A percentile compares a stretch with the other conserved stretches of the same genome.
Evolutionary conservation across 1,140 invertebrate species (phyloP).

Genomic region (Danaus melanippus): DNA sequence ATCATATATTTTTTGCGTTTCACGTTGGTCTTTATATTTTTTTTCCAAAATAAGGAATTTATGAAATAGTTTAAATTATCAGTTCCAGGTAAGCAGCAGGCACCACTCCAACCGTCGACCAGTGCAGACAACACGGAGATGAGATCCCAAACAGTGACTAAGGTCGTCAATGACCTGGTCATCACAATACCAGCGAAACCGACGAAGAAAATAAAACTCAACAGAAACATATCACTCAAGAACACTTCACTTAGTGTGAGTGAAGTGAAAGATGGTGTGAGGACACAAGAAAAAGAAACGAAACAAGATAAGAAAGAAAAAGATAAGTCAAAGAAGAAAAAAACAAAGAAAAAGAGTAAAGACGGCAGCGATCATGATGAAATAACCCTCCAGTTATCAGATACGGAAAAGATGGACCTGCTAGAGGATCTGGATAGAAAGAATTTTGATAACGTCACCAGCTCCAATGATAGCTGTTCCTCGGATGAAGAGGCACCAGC

Average conservation of each 20-base stretch:
- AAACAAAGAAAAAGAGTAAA: slow-evolving; percentile 36
- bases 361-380: slow-evolving; percentile 61
- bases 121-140: too few species aligned
- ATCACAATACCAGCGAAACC: slow-evolving; percentile 47
- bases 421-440: slow-evolving; percentile 57
- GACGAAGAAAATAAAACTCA: slow-evolving; percentile 61
- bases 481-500: too few species aligned
- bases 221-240: slow-evolving; percentile 37
- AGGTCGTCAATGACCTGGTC: slow-evolving; percentile 46
- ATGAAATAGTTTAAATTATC: slow-evolving; percentile 10
- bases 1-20: not conserved
- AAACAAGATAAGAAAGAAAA: slow-evolving; percentile 35
- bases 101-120: slow-evolving; percentile 14
- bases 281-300: slow-evolving; percentile 16
- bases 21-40: not conserved
- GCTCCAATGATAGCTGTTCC: slow-evolving; percentile 1
- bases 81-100: slow-evolving; percentile 7
- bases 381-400: slow-evolving; percentile 63
- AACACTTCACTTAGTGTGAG: slow-evolving; percentile 5
- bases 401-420: slow-evolving; percentile 69
- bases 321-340: slow-evolving; percentile 43
- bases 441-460: slow-evolving; percentile 33
- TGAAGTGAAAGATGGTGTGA: not conserved
- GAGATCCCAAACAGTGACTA: slow-evolving; percentile 28
- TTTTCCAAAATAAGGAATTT: not conserved